These are phyloP conservation scores for Syndactyla subalaris DNA, from an alignment of 2,797 vertebrate species.

Conservation along the genomic window DNA sequence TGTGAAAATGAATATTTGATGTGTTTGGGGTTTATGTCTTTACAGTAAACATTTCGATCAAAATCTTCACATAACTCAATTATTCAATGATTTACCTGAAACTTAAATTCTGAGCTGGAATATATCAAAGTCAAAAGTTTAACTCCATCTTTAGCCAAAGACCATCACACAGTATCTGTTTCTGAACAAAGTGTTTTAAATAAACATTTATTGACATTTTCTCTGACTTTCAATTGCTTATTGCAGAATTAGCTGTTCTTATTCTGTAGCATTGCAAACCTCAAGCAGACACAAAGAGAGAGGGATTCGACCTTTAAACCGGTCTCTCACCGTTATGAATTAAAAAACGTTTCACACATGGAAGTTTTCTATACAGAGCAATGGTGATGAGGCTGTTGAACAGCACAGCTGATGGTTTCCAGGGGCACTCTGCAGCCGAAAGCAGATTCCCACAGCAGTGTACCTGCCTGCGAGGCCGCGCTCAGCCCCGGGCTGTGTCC, in stretches of 20 bases:
- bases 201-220: neutral
- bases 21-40: neutral
- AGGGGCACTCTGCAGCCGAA: neutral
- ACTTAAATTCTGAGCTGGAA: neutral
- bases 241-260: neutral
- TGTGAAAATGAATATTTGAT: neutral
- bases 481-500: neutral
- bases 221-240: neutral
- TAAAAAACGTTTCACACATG: neutral
- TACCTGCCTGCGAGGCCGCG: neutral
- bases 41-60: neutral
- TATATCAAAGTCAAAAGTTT: neutral
- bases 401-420: rapidly evolving
- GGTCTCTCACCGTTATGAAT: neutral
- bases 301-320: neutral
- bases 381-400: rapidly evolving
- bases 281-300: neutral
- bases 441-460: neutral
- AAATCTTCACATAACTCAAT: neutral
- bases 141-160: neutral
- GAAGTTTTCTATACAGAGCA: neutral
- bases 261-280: neutral
- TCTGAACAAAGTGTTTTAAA: neutral
- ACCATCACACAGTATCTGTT: neutral
- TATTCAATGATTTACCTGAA: neutral